Evolutionary conservation across 2,888 invertebrate genomes (phyloP).

Genomic region (Cheilosia variabilis): DNA sequence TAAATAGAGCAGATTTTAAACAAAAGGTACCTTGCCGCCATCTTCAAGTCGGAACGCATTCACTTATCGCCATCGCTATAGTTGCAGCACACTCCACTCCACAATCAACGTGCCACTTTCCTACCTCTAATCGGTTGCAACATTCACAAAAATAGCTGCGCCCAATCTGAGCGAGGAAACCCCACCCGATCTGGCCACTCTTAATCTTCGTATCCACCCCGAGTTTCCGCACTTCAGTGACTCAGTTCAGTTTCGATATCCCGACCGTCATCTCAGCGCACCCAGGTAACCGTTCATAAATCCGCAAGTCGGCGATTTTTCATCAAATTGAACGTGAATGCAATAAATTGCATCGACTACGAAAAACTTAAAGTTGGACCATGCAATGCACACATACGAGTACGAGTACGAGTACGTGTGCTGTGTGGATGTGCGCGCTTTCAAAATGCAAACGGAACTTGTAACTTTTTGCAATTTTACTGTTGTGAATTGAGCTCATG

Average conservation of each 20-base stretch:
- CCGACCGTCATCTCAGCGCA: conserved; percentile 24
- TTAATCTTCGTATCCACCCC: conserved; percentile 10
- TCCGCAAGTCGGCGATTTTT: conserved; percentile 51
- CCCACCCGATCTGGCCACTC: neutral
- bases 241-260: conserved; percentile 39
- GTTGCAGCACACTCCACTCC: neutral
- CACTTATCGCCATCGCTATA: neutral
- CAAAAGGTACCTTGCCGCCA: too few relatives aligned
- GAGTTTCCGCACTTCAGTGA: conserved; percentile 56
- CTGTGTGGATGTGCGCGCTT: conserved; percentile 8
- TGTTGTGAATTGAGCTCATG: conserved; percentile 59
- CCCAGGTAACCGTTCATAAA: conserved; percentile 13
- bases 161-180: neutral
- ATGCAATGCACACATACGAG: conserved; percentile 33
- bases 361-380: conserved; percentile 23
- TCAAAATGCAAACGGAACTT: conserved; percentile 20
- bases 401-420: neutral
- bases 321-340: conserved; percentile 72
- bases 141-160: neutral
- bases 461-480: conserved; percentile 21
- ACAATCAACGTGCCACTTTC: neutral
- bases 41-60: too few relatives aligned
- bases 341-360: conserved; percentile 52
- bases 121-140: neutral
- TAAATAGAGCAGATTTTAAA: too few relatives aligned